Evolutionary conservation across 2,888 invertebrate species (phyloP), one percentile per base, ranked within the genome.

Genomic region (Idaea biselata): DNA sequence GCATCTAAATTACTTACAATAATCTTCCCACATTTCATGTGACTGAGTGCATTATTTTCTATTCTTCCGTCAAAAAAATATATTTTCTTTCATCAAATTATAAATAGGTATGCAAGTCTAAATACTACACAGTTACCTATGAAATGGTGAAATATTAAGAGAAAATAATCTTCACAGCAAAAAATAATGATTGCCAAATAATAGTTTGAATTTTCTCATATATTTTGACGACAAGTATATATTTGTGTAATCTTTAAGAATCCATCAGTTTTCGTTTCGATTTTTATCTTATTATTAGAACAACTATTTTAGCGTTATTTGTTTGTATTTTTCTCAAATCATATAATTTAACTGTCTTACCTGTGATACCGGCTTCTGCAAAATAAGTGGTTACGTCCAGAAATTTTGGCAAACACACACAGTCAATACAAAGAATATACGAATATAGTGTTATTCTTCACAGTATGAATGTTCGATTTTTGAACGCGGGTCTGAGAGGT

Each of bases 401-500:
- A 31, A 55, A 60, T 59, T 17, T 16, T 55, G 53, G 18, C n/a
- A 16, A 33, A 18, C 16, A 61, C 53, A 53, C 25, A 56, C 56
- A 56, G 18, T 55, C 44, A 44, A 44, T 44, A 44, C 44, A 44
- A 44, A 6, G 55, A 16, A 55, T 55, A 55, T 55, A 55, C 8
- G 55, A 55, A 55, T 17, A 17, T 8, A 55, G n/a, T 55, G 55
- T 56, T 56, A 56, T 18, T 56, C 18, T 56, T 56, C 56, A 56
- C 56, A 18, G 55, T 17, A 55, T 55, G 33, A 62, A 64, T 67
- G 64, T 63, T 68, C 66, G 62, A 60, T 68, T 62, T 60, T 58
- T 61, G 31, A 59, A 55, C 69, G 64, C 68, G 60, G 70, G 58
- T 64, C 64, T 60, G 63, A 71, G 66, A 53, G 66, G 70, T 72